Evolutionary conservation across 1,140 invertebrate species (phyloP).

Genomic region (Drosophila kohkoa): DNA sequence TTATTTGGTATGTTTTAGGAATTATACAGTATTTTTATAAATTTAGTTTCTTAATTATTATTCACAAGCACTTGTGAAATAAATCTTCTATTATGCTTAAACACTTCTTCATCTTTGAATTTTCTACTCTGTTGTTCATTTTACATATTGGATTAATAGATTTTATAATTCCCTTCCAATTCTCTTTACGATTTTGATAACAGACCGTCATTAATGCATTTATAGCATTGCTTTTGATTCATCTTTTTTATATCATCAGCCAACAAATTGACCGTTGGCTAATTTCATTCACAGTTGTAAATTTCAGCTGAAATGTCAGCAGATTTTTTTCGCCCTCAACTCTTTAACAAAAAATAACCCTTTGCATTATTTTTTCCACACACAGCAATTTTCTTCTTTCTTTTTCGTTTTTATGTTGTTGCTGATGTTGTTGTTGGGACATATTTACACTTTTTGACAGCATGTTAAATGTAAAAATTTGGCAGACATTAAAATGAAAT

Average conservation of each 20-base stretch:
- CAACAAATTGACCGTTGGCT: background rate
- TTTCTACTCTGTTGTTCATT: too few species aligned
- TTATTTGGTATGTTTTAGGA: too few species aligned
- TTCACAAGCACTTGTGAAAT: too few species aligned
- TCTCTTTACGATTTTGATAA: too few species aligned
- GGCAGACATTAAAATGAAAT: background rate
- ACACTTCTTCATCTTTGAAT: too few species aligned
- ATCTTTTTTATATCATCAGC: background rate
- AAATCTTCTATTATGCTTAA: too few species aligned
- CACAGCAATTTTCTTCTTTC: background rate
- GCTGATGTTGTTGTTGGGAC: background rate
- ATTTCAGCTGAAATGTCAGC: background rate
- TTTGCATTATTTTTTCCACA: background rate
- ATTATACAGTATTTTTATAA: too few species aligned
- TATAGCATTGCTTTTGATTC: too few species aligned
- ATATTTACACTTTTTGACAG: slow-evolving; percentile 17
- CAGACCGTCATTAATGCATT: too few species aligned
- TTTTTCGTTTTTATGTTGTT: background rate
- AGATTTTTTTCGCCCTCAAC: background rate
- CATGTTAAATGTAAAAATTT: slow-evolving; percentile 12
- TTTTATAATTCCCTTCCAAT: too few species aligned
- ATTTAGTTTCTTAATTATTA: too few species aligned
- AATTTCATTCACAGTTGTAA: background rate
- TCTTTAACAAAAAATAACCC: background rate
- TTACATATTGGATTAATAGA: too few species aligned